Conservation (phyloP, 2,113 vertebrate genomes). For the rat (Rattus norvegicus) region DNA sequence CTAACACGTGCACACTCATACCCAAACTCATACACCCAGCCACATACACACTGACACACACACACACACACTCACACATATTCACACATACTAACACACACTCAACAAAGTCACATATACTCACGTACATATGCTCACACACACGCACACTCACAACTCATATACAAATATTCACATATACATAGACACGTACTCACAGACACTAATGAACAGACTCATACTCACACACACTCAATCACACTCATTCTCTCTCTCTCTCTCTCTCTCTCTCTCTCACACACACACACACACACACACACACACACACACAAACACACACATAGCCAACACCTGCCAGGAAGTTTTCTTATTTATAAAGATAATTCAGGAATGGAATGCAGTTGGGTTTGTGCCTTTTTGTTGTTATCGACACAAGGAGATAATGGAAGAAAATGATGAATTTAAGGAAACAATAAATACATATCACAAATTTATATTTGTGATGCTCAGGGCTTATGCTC, state of each 20-base stretch:
- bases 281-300: neutral
- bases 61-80: neutral
- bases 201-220: neutral
- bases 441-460: neutral
- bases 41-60: neutral
- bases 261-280: neutral
- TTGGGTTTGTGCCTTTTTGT: neutral
- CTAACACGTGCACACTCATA: neutral
- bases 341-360: neutral
- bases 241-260: neutral
- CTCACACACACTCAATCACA: neutral
- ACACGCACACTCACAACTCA: neutral
- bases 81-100: neutral
- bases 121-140: neutral
- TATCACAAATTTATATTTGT: neutral
- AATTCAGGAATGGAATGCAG: neutral
- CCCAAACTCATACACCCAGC: neutral
- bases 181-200: neutral
- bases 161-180: neutral
- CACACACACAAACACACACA: neutral
- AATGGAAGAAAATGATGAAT: neutral
- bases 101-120: neutral
- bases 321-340: neutral
- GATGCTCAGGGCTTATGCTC: accelerated
- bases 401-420: neutral